A percentile compares a stretch with the other conserved stretches of the same genome.
Conservation (phyloP, 1,140 invertebrate genomes). For the Zaprionus taronus region DNA sequence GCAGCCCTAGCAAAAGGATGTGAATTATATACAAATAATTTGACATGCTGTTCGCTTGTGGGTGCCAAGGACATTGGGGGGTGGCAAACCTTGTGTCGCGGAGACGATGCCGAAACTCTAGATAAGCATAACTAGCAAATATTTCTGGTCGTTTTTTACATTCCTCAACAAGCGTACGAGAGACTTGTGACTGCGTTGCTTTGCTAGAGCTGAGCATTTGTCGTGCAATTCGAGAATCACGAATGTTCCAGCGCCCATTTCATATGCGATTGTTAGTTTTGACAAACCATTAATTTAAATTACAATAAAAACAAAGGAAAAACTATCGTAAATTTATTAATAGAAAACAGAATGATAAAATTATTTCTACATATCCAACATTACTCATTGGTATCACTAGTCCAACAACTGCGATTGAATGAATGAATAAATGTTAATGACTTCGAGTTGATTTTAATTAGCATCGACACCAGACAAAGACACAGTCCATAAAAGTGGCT, state of each 20-base stretch:
- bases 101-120: slow-evolving; percentile 66
- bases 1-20: slow-evolving; percentile 67
- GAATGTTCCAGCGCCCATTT: neutral
- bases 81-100: slow-evolving; percentile 14
- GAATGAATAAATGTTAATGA: slow-evolving; percentile 31
- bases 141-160: slow-evolving; percentile 37
- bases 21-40: slow-evolving; percentile 83
- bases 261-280: neutral
- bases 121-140: slow-evolving; percentile 57
- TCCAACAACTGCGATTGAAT: slow-evolving; percentile 14
- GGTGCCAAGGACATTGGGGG: slow-evolving; percentile 34
- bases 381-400: neutral
- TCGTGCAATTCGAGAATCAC: slow-evolving; percentile 3
- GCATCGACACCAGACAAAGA: slow-evolving; percentile 45
- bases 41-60: slow-evolving; percentile 63
- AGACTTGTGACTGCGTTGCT: neutral
- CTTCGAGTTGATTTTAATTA: slow-evolving; percentile 40
- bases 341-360: neutral
- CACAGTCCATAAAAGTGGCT: slow-evolving; percentile 1
- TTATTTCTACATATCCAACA: neutral
- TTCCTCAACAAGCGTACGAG: neutral
- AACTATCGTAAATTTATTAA: too few species aligned
- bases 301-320: neutral
- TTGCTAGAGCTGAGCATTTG: slow-evolving; percentile 1
- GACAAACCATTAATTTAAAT: neutral